phyloP scores from a whole-genome alignment of 2,888 invertebrate genomes.

The Drosophila sordidapex region DNA sequence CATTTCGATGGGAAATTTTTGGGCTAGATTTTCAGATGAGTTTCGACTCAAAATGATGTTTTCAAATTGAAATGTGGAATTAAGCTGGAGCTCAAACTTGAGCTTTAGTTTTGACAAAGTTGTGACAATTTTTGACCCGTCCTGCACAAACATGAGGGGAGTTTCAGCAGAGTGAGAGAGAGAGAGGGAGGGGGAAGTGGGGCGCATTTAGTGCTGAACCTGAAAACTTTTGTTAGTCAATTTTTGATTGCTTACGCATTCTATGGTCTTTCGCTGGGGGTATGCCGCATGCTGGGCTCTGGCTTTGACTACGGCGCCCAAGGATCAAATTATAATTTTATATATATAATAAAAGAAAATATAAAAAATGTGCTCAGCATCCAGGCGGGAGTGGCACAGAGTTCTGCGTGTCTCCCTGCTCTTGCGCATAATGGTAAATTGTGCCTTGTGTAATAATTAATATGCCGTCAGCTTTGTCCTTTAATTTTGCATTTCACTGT shows the following conservation, averaged over 20 bases:
- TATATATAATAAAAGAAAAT: conserved; percentile 59
- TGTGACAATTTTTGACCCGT: background rate
- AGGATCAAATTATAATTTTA: conserved; percentile 74
- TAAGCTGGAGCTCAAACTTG: background rate
- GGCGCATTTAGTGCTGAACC: background rate
- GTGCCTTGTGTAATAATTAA: conserved; percentile 79
- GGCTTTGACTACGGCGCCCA: conserved; percentile 20
- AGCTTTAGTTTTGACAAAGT: background rate
- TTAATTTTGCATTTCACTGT: conserved; percentile 67
- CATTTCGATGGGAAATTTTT: background rate
- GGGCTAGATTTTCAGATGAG: background rate
- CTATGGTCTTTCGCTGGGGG: conserved; percentile 22
- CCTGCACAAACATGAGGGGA: background rate
- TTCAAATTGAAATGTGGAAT: background rate
- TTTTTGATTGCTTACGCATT: conserved; percentile 12
- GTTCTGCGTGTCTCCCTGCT: conserved; percentile 26
- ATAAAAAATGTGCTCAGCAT: conserved; percentile 36
- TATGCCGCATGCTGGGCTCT: background rate
- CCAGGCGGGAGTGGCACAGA: conserved; percentile 32
- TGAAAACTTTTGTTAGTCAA: conserved; percentile 8
- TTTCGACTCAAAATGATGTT: background rate
- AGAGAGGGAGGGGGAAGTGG: background rate
- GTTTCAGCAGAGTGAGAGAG: background rate
- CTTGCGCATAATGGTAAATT: conserved; percentile 70
- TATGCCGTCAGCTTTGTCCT: conserved; percentile 66